These are phyloP conservation scores for Euplexia lucipara DNA, from an alignment of 2,888 invertebrate species.

Conservation along the genomic window DNA sequence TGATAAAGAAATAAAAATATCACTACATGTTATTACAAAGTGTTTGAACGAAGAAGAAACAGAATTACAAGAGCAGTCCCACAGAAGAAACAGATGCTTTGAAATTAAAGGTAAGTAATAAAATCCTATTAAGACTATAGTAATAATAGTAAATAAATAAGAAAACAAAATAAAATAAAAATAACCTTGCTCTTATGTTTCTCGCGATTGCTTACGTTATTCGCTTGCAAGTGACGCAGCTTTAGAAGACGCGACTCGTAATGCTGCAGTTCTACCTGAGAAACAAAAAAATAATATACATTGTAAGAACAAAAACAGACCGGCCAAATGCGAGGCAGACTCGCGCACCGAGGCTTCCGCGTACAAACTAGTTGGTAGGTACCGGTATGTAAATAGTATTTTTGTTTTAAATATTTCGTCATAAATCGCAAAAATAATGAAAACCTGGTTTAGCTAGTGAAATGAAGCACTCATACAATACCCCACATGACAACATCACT, in stretches of 20 bases:
- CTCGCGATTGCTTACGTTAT: conserved; percentile 94
- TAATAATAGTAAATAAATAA: background rate
- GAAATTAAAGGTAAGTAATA: conserved; percentile 59
- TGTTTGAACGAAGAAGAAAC: too few relatives aligned
- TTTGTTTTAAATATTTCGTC: too few relatives aligned
- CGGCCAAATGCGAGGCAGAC: too few relatives aligned
- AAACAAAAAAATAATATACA: background rate
- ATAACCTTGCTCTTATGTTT: conserved; percentile 91
- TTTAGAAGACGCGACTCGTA: conserved; percentile 97
- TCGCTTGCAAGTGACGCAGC: conserved; percentile 95
- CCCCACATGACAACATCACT: too few relatives aligned
- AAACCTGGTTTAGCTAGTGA: too few relatives aligned
- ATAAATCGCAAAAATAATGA: too few relatives aligned
- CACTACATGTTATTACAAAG: too few relatives aligned
- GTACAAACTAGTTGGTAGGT: too few relatives aligned
- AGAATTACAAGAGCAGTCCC: background rate
- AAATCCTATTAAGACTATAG: conserved; percentile 2
- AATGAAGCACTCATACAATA: too few relatives aligned
- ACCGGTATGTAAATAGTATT: too few relatives aligned
- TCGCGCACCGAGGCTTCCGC: too few relatives aligned
- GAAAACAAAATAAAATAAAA: conserved; percentile 51
- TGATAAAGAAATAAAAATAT: background rate
- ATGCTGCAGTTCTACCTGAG: conserved; percentile 95
- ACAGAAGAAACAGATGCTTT: conserved; percentile 16
- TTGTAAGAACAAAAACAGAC: background rate